phyloP scores from a whole-genome alignment of 1,140 invertebrate genomes.

The Meloidogyne exigua region DNA sequence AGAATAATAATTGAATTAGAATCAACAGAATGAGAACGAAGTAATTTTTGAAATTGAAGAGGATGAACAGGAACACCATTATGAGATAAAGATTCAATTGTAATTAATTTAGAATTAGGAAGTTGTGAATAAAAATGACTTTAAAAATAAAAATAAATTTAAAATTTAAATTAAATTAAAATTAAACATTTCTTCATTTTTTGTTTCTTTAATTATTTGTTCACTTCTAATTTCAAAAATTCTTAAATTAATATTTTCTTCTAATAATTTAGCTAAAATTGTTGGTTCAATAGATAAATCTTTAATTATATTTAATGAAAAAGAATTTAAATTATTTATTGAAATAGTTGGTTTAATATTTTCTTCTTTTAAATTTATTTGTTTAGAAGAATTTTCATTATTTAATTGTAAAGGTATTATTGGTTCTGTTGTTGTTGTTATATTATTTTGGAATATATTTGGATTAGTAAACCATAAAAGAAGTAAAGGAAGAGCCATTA shows the following conservation, averaged over 20 bases:
- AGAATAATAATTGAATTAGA: conserved; percentile 55
- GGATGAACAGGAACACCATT: conserved; percentile 62
- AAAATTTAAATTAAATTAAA: not conserved
- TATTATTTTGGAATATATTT: not conserved
- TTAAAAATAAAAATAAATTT: no score
- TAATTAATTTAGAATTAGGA: conserved; percentile 9
- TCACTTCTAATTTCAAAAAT: conserved; percentile 1
- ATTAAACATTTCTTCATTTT: not conserved
- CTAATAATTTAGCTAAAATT: not conserved
- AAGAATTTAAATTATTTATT: not conserved
- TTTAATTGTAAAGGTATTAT: not conserved
- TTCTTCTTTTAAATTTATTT: not conserved
- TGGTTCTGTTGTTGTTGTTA: not conserved
- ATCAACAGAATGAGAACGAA: conserved; percentile 58
- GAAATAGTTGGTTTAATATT: not conserved
- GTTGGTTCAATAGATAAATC: not conserved
- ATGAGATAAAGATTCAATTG: conserved; percentile 53
- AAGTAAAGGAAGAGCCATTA: not conserved
- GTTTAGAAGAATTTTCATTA: not conserved
- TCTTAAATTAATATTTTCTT: not conserved
- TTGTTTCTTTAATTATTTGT: not conserved
- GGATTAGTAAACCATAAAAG: conserved; percentile 4
- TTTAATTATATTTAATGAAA: conserved; percentile 2
- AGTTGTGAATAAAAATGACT: not conserved
- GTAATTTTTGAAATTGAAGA: conserved; percentile 59